These are phyloP conservation scores for Abramis brama DNA, from an alignment of 2,113 vertebrate species.

Conservation along the genomic window DNA sequence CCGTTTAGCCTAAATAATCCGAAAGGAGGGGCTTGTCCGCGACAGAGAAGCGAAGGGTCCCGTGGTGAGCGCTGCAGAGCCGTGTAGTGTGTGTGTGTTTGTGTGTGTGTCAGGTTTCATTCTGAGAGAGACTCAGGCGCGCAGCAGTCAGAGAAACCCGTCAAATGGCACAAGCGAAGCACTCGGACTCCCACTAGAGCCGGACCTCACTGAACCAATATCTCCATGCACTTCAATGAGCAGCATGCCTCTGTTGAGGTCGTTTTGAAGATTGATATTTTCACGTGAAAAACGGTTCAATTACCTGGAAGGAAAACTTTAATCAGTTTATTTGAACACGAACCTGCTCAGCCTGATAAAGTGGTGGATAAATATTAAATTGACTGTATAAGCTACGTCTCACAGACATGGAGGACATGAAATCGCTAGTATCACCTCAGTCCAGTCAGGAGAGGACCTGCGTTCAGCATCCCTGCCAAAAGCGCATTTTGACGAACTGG, in stretches of 20 bases:
- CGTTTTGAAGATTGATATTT: constrained; percentile 16
- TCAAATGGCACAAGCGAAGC: constrained; percentile 53
- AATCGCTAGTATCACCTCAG: constrained; percentile 49
- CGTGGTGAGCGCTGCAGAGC: constrained; percentile 52
- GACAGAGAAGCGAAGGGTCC: constrained; percentile 60
- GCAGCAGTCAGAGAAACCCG: constrained; percentile 37
- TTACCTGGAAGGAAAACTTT: background rate
- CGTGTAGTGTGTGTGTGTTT: constrained; percentile 50
- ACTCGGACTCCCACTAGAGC: constrained; percentile 53
- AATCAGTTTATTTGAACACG: constrained; percentile 27
- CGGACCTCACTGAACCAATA: constrained; percentile 40
- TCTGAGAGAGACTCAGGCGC: constrained; percentile 49
- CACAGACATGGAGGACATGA: constrained; percentile 68
- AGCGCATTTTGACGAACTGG: constrained; percentile 58
- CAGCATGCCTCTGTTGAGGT: constrained; percentile 51
- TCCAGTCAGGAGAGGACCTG: constrained; percentile 54
- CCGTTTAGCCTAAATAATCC: constrained; percentile 70
- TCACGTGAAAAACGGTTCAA: constrained; percentile 4
- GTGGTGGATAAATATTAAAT: constrained; percentile 43
- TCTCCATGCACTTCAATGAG: constrained; percentile 31
- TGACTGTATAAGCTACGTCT: background rate
- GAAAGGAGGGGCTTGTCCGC: constrained; percentile 71
- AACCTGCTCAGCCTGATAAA: background rate
- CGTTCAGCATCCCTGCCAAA: constrained; percentile 55
- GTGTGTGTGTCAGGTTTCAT: constrained; percentile 66